Evolutionary conservation across 37 sponge, comb jelly and placozoan species (phyloP), one percentile per base, ranked within the genome.

Genomic region (Chondrosia reniformis): DNA sequence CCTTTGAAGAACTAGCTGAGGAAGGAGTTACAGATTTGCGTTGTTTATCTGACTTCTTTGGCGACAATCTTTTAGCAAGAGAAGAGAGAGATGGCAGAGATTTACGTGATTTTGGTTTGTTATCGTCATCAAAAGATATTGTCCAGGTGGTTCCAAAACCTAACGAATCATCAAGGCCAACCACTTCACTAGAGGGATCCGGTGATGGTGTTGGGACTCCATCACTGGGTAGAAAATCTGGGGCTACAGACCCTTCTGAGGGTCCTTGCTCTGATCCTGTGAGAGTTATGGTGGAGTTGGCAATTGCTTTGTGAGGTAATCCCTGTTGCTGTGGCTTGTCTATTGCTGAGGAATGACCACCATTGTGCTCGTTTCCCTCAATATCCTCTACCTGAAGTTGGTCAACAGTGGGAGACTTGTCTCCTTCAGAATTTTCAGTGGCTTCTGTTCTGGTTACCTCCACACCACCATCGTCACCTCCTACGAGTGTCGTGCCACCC

Each of bases 81-180:
- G 72, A 34, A 42, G 72, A 42, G 36, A 69, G 72, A 2, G n/a
- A 21, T 4, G 72, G 72, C 72, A 69, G 39, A 44, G 72, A 69
- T 1, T 44, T 41, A 22, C 72, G 15, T 38, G 40, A 33, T 12
- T 38, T 69, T 69, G 72, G 72, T 34, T 6, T 2, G 17, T 1
- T 31, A 17, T 69, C 72, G 42, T 40, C 44, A 13, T 69, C 72
- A 40, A 38, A 69, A 41, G 4, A 24, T 21, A 69, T 69, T 19
- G 39, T 36, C 72, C 72, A 69, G 8, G 72, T 38, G 72, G 72
- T 40, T 40, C 24, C 41, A 21, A 38, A 1, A 1, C 2, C 37
- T 40, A 13, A 13, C 9, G 61, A 30, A 6, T 7, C 61, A 30
- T 59, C 61, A 6, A 6, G 6, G 30, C 28, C 61, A 7, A 30